These are phyloP conservation scores for Branchellion lobata DNA, from an alignment of 2,888 invertebrate species.

Conservation along the genomic window DNA sequence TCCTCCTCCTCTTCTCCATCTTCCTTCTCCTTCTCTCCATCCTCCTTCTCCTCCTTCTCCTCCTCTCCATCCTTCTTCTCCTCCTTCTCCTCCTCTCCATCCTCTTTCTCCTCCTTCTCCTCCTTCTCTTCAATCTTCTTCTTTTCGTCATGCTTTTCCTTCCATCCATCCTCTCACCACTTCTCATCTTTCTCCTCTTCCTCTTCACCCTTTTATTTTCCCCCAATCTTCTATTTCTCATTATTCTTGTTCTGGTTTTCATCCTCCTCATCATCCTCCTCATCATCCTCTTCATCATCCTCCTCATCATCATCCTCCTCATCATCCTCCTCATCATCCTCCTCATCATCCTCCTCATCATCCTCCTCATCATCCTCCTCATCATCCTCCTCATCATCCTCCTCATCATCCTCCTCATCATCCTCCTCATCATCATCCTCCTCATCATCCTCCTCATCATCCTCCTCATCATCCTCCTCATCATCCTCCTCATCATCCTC, in stretches of 20 bases:
- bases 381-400: conserved; percentile 23
- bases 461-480: conserved; percentile 9
- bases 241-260: no score
- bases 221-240: neutral
- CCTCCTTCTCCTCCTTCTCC: neutral
- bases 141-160: neutral
- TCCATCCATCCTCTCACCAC: neutral
- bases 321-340: neutral
- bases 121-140: neutral
- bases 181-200: neutral
- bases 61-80: no score
- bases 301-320: no score
- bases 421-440: no score
- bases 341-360: neutral
- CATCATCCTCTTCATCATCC: no score
- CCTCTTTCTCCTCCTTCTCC: neutral
- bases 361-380: conserved; percentile 14
- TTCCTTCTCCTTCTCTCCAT: no score
- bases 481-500: conserved; percentile 35
- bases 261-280: no score
- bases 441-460: conserved; percentile 34
- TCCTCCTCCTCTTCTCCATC: no score
- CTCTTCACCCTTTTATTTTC: neutral
- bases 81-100: neutral
- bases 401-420: conserved; percentile 34